Evolutionary conservation across 2,888 invertebrate genomes (phyloP), one percentile per base, ranked within the genome.

Genomic region (Lasioglossum figueresi): DNA sequence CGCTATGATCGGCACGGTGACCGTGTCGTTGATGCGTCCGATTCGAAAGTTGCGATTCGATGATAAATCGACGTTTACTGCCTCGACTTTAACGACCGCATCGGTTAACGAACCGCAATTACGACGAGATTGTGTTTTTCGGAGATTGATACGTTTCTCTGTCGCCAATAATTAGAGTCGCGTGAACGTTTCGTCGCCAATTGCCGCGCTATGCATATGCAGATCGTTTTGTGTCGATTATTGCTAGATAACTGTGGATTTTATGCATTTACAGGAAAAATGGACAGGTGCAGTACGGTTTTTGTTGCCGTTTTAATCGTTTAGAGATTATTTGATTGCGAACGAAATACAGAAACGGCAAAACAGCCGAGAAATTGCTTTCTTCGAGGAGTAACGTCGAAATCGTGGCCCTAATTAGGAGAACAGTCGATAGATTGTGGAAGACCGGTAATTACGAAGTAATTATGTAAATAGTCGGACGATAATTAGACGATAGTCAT

Each of bases 31-130:
- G 77, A 68, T 12, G 34, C 63, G 40, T 31, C 31, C 77, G 52
- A 56, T 78, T 43, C 70, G 77, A 71, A 48, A 79, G 40, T 78
- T 83, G 59, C 43, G 8, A 12, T n/a, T 45, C 16, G 45, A 66
- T 31, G 71, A 77, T 27, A 74, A 84, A 84, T 80, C 70, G 70
- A 37, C 63, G 71, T 71, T 77, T 56, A 73, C 68, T 31, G 31
- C 6, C 16, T 63, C 27, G 14, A 77, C 63, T 56, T 63, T n/a
- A 40, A 45, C 52, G 70, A 66, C 27, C 31, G 52, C 43, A 27
- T 70, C 59, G 68, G 75, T 73, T 76, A 85, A 79, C 80, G 75
- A 72, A 75, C 74, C 48, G 76, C 80, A 85, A 85, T 85, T 85
- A 85, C 56, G 37, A 19, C 23, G 71, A 72, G 68, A 80, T 85